A percentile compares a stretch with the other conserved stretches of the same genome.
These are phyloP conservation scores for Syngnathus scovelli DNA, from an alignment of 2,113 vertebrate species.

Conservation along the genomic window DNA sequence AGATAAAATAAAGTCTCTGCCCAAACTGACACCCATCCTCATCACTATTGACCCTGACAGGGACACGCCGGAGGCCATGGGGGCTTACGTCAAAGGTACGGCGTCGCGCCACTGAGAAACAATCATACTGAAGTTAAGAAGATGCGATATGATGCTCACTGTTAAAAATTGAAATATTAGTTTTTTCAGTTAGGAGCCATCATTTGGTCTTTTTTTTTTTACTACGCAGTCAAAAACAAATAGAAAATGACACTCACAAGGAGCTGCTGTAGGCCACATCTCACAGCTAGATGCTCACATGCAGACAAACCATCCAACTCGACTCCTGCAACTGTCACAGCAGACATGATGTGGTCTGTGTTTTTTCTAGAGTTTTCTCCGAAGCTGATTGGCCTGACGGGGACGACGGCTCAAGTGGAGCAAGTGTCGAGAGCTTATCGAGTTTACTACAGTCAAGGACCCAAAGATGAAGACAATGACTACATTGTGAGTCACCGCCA, in stretches of 20 bases:
- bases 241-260: no score
- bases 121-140: no score
- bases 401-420: constrained; percentile 74
- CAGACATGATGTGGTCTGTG: neutral
- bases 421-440: constrained; percentile 83
- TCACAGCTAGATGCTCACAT: no score
- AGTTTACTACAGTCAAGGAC: constrained; percentile 93
- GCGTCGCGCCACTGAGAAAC: neutral
- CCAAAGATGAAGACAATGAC: constrained; percentile 93
- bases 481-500: constrained; percentile 85
- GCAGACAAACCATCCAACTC: no score
- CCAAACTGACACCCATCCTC: constrained; percentile 84
- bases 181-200: no score
- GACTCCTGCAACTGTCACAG: neutral
- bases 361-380: constrained; percentile 85
- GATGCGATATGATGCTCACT: no score
- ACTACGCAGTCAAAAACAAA: no score
- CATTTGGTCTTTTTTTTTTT: no score
- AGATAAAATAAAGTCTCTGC: constrained; percentile 82
- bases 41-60: constrained; percentile 94
- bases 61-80: constrained; percentile 82
- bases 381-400: constrained; percentile 89
- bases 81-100: constrained; percentile 86
- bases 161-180: no score
- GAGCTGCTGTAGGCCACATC: no score